Conservation (phyloP, 2,113 vertebrate genomes). For the Naja naja region DNA sequence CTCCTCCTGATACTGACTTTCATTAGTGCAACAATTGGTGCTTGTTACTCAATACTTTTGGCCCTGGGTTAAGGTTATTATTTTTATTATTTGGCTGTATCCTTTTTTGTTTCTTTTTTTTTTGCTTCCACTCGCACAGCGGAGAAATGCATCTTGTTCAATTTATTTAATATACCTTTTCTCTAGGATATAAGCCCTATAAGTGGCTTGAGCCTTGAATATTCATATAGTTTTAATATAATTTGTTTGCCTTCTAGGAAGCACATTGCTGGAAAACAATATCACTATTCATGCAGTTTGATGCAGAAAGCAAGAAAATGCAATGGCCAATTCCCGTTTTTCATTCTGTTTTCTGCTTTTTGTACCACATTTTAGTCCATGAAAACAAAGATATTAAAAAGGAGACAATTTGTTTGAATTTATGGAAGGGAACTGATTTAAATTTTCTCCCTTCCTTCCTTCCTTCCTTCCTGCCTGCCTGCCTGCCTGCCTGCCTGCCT, state of each 20-base stretch:
- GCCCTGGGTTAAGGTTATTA: neutral
- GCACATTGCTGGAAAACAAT: slow-evolving; percentile 23
- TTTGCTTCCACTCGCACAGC: neutral
- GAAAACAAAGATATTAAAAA: slow-evolving; percentile 23
- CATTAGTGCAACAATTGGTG: slow-evolving; percentile 18
- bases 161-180: slow-evolving; percentile 28
- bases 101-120: neutral
- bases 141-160: slow-evolving; percentile 30
- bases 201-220: slow-evolving; percentile 6
- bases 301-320: slow-evolving; percentile 33
- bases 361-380: slow-evolving; percentile 12
- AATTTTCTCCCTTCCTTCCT: slow-evolving; percentile 28
- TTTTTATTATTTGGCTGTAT: neutral
- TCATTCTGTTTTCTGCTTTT: neutral
- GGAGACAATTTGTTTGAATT: slow-evolving; percentile 22
- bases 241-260: slow-evolving; percentile 35
- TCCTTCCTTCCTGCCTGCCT: slow-evolving; percentile 25
- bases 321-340: neutral
- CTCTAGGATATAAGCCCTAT: neutral
- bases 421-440: slow-evolving; percentile 22
- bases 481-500: slow-evolving; percentile 25
- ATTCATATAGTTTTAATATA: slow-evolving; percentile 39
- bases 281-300: slow-evolving; percentile 17
- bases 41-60: neutral
- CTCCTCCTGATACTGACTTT: neutral